Base-by-base conservation (phyloP, 2,113 vertebrate genomes). In the Callithrix jacchus region DNA sequence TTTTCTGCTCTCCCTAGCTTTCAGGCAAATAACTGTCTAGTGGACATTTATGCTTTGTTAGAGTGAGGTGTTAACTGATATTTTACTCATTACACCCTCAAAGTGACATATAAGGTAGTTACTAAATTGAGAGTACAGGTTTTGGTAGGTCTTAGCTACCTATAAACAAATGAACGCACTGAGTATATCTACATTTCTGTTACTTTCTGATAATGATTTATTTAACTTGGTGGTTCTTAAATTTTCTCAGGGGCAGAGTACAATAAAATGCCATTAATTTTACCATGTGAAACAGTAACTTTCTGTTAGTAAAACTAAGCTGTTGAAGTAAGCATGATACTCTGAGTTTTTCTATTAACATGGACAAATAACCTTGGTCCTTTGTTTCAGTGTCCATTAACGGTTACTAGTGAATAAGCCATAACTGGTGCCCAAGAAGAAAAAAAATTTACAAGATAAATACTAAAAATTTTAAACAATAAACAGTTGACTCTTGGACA, bases 151-250 rank as follows among this genome's bases (percentile, higher is more conserved):
- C 61, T 88, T 92, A 80, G 49, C 40, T 92, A 88, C n/a, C 49
- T 82, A 40, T 82, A 95, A 95, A 64, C 56, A 89, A 87, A 91
- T 40, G 11, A 93, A 6, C 42, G 64, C 13, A 86, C 10, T 37
- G 68, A 74, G 16, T 91, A 70, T 80, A 81, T 91, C 87, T 86
- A 91, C 64, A 93, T 89, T 97, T 95, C 68, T 91, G 11, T 68
- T 96, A 45, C 37, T 92, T 94, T 81, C 47, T 86, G 96, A 87
- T 88, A 97, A 87, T 71, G 45, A 91, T 81, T 95, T 95, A 56
- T 93, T 96, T 92, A 92, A 97, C 27, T 92, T 92, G 17, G 40
- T 97, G 42, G 49, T 96, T 84, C 85, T 95, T 87, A 95, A 89
- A 71, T 90, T 95, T 96, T 40, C 49, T 94, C 35, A 84, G 76